phyloP scores from a whole-genome alignment of 1,140 invertebrate species.

The Megalopta genalis region DNA sequence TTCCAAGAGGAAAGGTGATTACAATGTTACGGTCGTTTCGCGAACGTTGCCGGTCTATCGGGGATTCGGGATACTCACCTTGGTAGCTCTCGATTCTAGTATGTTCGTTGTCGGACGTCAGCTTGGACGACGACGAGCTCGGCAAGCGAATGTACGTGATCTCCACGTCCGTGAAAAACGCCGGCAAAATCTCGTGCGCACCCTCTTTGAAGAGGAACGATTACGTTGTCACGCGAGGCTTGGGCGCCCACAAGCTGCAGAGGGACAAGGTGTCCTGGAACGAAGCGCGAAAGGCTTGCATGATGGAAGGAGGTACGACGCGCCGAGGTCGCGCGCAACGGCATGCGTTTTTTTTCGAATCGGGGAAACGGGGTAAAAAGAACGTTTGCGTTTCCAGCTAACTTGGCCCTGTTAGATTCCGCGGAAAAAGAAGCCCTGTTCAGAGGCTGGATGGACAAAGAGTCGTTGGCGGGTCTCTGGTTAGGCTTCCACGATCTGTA shows the following conservation, averaged over 20 bases:
- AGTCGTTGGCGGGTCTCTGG: constrained; percentile 4
- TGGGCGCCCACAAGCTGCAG: constrained; percentile 35
- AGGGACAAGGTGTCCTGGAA: constrained; percentile 23
- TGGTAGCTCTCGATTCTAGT: too few relatives aligned
- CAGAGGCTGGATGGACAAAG: background rate
- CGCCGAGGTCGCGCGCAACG: too few relatives aligned
- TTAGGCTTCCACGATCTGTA: constrained; percentile 47
- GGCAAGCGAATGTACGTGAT: too few relatives aligned
- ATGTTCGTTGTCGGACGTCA: too few relatives aligned
- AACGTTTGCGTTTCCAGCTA: constrained; percentile 1
- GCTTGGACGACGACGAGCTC: too few relatives aligned
- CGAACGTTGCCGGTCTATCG: too few relatives aligned
- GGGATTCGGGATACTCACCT: too few relatives aligned
- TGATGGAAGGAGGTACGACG: constrained; percentile 39
- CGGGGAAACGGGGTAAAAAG: too few relatives aligned
- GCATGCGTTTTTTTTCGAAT: too few relatives aligned
- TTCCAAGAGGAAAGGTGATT: too few relatives aligned
- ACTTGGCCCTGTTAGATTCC: constrained; percentile 40
- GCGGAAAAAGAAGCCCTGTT: constrained; percentile 10
- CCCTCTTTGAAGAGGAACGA: background rate
- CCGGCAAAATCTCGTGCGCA: background rate
- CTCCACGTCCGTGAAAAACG: too few relatives aligned
- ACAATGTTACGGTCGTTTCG: too few relatives aligned
- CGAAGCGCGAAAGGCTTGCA: constrained; percentile 30
- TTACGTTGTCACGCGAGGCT: constrained; percentile 1